These are phyloP conservation scores for Metopia argyrocephala DNA, from an alignment of 2,888 invertebrate genomes.

Conservation along the genomic window DNA sequence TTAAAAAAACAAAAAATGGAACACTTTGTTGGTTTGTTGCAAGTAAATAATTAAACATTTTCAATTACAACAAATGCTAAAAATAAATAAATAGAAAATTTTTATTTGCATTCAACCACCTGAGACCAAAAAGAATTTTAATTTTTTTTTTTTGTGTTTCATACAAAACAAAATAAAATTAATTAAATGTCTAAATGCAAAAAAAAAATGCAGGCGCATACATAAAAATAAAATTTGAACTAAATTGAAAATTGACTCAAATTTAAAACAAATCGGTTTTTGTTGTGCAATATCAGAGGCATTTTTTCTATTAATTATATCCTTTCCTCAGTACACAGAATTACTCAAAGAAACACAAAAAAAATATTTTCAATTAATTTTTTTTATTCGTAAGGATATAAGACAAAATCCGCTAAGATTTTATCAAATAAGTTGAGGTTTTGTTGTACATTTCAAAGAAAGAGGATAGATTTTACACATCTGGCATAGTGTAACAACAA, in stretches of 20 bases:
- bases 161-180: neutral
- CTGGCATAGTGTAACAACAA: neutral
- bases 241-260: constrained; percentile 22
- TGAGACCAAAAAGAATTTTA: constrained; percentile 17
- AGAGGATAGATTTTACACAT: neutral
- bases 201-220: neutral
- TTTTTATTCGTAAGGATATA: constrained; percentile 2
- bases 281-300: constrained; percentile 17
- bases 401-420: constrained; percentile 27
- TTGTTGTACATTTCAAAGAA: too few relatives aligned
- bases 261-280: constrained; percentile 44
- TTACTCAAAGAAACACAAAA: too few relatives aligned
- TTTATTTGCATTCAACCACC: constrained; percentile 12
- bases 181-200: neutral
- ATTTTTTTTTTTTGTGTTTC: neutral
- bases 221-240: neutral
- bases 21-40: too few relatives aligned
- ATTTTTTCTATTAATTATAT: neutral
- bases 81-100: neutral
- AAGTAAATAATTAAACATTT: too few relatives aligned
- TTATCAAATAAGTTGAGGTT: constrained; percentile 26
- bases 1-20: too few relatives aligned
- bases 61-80: too few relatives aligned
- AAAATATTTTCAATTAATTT: constrained; percentile 48
- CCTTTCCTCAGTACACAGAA: too few relatives aligned